A percentile compares a stretch with the other conserved stretches of the same genome.
Evolutionary conservation across 2,797 vertebrate genomes (phyloP).

Genomic region (Danio kyathit): DNA sequence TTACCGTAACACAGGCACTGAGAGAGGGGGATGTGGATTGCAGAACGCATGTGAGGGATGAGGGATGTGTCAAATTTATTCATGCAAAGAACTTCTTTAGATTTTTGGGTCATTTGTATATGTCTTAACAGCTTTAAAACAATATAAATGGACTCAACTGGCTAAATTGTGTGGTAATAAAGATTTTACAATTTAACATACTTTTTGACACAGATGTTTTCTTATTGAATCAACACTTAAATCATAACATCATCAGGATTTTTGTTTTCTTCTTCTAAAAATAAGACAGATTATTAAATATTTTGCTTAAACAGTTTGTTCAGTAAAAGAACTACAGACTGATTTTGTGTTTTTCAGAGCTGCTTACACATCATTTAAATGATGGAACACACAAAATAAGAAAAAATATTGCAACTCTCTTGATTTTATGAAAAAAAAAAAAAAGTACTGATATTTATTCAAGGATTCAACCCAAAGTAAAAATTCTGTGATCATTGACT

Average conservation of each 20-base stretch:
- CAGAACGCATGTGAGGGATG: background rate
- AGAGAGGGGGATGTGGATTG: background rate
- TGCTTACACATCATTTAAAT: too few relatives aligned
- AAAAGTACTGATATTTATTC: too few relatives aligned
- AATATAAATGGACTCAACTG: background rate
- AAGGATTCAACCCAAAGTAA: too few relatives aligned
- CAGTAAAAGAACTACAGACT: background rate
- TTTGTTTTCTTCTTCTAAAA: background rate
- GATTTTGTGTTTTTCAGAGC: too few relatives aligned
- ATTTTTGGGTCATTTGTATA: background rate
- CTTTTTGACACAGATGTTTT: background rate
- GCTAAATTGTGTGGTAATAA: background rate
- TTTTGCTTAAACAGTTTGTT: background rate
- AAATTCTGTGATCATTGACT: too few relatives aligned
- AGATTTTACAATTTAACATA: too few relatives aligned
- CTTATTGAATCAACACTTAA: background rate
- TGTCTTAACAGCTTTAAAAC: background rate
- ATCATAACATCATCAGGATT: background rate
- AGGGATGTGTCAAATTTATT: conserved; percentile 8
- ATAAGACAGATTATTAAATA: background rate
- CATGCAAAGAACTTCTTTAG: background rate
- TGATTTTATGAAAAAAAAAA: too few relatives aligned
- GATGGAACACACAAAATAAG: too few relatives aligned
- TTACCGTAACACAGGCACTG: conserved; percentile 44
- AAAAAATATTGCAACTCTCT: too few relatives aligned